Base-by-base conservation (phyloP, 2,888 invertebrate genomes). In the Piscicola geometra region DNA sequence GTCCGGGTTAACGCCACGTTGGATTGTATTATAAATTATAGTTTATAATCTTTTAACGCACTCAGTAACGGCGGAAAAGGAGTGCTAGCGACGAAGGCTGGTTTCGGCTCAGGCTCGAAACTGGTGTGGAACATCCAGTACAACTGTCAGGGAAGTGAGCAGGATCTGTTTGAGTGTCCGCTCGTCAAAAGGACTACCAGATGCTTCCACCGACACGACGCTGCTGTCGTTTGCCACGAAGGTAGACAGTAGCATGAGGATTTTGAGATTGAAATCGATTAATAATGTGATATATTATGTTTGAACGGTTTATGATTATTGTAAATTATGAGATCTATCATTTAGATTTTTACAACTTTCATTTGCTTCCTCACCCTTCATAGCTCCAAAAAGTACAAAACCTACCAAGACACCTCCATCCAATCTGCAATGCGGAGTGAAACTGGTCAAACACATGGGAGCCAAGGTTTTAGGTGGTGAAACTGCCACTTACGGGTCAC, bases 201-300 rank as follows among this genome's bases (percentile, higher is more conserved):
- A 83, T 92, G 92, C 82, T 89, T 89, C 77, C 92, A 92, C 82
- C 52, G 25, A 3, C 92, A 92, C 85, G 92, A 92, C 82, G 91
- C 90, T 0, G 89, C 89, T 1, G 88, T 92, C 18, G 72, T 73
- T 12, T 83, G 83, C 77, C 66, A 41, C n/a, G n/a, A n/a, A n/a
- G n/a, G n/a, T n/a, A n/a, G n/a, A n/a, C n/a, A n/a, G n/a, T n/a
- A n/a, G n/a, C n/a, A n/a, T n/a, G n/a, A n/a, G n/a, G n/a, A n/a
- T n/a, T n/a, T n/a, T n/a, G n/a, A n/a, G n/a, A n/a, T n/a, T n/a
- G n/a, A n/a, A n/a, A n/a, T n/a, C n/a, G n/a, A n/a, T n/a, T n/a
- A n/a, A n/a, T n/a, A n/a, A n/a, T n/a, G n/a, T n/a, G n/a, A n/a
- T n/a, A n/a, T n/a, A n/a, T n/a, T n/a, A n/a, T n/a, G n/a, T n/a